These are phyloP conservation scores for Oriolus oriolus DNA, from an alignment of 2,113 vertebrate genomes.

Conservation along the genomic window DNA sequence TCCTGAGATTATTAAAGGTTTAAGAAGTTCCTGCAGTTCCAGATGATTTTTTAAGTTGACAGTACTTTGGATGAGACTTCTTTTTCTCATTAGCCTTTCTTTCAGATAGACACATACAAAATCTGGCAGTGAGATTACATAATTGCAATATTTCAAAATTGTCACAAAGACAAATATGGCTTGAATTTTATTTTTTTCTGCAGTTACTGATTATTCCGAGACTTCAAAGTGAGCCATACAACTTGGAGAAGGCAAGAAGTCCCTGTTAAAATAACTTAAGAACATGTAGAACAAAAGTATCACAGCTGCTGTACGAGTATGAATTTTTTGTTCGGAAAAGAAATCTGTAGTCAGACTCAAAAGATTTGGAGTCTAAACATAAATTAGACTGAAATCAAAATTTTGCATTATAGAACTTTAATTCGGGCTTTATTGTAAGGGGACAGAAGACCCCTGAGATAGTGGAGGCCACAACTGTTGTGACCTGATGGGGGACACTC, in stretches of 20 bases:
- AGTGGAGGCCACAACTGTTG: not conserved
- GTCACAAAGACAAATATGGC: not conserved
- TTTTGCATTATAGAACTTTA: not conserved
- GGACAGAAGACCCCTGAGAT: not conserved
- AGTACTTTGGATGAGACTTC: conserved; percentile 11
- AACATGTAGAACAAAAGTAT: not conserved
- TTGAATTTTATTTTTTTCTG: not conserved
- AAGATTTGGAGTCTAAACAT: not conserved
- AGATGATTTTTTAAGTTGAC: conserved; percentile 27
- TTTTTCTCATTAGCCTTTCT: conserved; percentile 21
- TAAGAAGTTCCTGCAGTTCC: conserved; percentile 7
- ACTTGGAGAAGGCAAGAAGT: not conserved
- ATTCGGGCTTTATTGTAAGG: not conserved
- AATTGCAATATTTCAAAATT: not conserved
- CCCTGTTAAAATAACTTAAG: not conserved
- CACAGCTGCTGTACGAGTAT: not conserved
- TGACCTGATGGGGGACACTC: not conserved
- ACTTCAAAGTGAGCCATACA: not conserved
- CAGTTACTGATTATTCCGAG: not conserved
- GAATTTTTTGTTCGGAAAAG: not conserved
- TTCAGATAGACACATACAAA: not conserved
- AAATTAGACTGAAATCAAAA: not conserved
- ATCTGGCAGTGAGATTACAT: not conserved
- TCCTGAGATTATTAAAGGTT: conserved; percentile 2
- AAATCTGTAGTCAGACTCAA: not conserved